Evolutionary conservation across 2,797 vertebrate genomes (phyloP), one percentile per base, ranked within the genome.

Genomic region (Melanotaenia maccullochi): DNA sequence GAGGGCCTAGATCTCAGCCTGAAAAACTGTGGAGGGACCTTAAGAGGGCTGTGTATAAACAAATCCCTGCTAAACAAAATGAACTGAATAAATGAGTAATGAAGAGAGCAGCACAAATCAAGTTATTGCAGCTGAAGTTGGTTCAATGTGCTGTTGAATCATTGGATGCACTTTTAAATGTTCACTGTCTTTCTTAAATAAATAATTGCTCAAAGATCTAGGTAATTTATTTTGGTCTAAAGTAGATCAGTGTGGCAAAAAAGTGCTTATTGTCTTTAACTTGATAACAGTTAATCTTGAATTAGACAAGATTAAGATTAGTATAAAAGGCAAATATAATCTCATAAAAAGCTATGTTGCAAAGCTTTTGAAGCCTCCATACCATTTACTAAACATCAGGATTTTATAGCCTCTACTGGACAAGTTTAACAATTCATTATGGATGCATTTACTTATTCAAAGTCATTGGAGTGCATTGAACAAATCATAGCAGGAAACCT

Each of bases 191-290:
- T 40, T 40, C 13, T 16, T 40, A 14, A 40, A 40, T 40, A 40
- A 40, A 40, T 40, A 40, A 25, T n/a, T 42, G 40, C 11, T 35
- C 30, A 28, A 57, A 3, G 49, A n/a, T 32, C 11, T 9, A 42
- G 14, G n/a, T 8, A 18, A 44, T 44, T 49, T 9, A n/a, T 49
- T 49, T 49, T 18, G n/a, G 20, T n/a, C 1, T n/a, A 51, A 51
- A 51, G 49, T n/a, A 51, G n/a, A 51, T 51, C n/a, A 18, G 7
- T 44, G 16, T 20, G 4, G 5, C 42, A 44, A 44, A 44, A 44
- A 51, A 51, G 38, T 42, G n/a, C 18, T 54, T 49, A 52, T 14
- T 72, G 22, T 38, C 35, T 71, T 28, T 56, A 77, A 51, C 49
- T 22, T 51, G 13, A 12, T 60, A 40, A n/a, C 56, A 36, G 9